Evolutionary conservation across 2,797 vertebrate species (phyloP).

Genomic region (Threskiornis aethiopicus): DNA sequence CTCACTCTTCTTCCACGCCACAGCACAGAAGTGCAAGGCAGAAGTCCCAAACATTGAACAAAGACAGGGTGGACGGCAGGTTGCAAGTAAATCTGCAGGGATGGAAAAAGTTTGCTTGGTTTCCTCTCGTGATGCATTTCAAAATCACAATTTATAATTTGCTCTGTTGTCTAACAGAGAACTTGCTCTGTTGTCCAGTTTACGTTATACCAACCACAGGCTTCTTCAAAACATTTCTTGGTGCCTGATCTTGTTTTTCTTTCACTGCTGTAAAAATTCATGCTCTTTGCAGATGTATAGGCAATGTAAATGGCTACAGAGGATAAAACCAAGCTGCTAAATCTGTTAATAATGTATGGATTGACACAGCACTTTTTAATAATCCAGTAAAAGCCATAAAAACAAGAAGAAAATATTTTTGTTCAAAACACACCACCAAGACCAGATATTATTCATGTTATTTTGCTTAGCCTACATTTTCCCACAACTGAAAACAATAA

Average conservation of each 20-base stretch:
- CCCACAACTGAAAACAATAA: constrained; percentile 57
- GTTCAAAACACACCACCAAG: constrained; percentile 7
- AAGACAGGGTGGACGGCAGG: neutral
- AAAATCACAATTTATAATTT: neutral
- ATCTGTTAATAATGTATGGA: neutral
- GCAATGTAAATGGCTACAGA: neutral
- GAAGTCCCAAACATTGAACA: neutral
- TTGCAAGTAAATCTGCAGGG: neutral
- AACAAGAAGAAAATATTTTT: constrained; percentile 26
- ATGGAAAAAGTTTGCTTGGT: neutral
- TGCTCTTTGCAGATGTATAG: neutral
- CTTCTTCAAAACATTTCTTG: neutral
- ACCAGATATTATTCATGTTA: constrained; percentile 30
- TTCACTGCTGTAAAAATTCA: neutral
- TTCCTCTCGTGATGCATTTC: neutral
- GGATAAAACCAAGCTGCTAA: neutral
- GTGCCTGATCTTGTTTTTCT: neutral
- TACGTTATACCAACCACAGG: neutral
- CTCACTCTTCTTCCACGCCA: neutral
- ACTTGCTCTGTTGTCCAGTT: neutral
- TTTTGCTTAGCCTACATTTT: constrained; percentile 66
- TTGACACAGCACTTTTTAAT: neutral
- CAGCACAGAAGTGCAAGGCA: neutral
- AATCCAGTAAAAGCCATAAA: constrained; percentile 11
- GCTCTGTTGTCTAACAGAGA: neutral